Evolutionary conservation across 2,888 invertebrate genomes (phyloP), one percentile per base, ranked within the genome.

Genomic region (Tromatobia lineatoria): DNA sequence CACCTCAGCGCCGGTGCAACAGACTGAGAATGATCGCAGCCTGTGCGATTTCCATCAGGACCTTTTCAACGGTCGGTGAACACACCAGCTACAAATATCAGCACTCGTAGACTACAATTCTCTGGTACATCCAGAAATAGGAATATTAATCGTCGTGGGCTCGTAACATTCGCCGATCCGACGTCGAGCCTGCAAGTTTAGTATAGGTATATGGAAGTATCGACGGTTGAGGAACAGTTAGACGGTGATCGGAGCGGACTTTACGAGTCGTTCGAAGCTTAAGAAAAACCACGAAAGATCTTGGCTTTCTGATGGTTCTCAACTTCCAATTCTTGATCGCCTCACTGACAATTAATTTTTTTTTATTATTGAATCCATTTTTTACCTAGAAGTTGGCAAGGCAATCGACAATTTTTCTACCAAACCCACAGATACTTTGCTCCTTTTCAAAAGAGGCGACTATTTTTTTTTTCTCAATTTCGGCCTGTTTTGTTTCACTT

Each of bases 91-190:
- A 47, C 73, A 61, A 74, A 74, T 74, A 74, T 61, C 61, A 61
- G 59, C 61, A 61, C 59, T 73, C 25, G 71, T 25, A 25, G 50
- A 4, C 57, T 45, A 50, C 42, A 10, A n/a, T 3, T 57, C 38
- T 45, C 73, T 25, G n/a, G 29, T 47, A 59, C 47, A 73, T 74
- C 47, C 73, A 74, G 61, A 74, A 74, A 74, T 74, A 74, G 73
- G 61, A 61, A 34, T 74, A 74, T 74, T 61, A 61, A 74, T 61
- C 73, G 47, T 59, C n/a, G 18, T 29, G 45, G 18, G 18, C 25
- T 47, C 47, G 61, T 61, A 73, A 73, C 38, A 11, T 23, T 71
- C 42, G 57, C 10, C 54, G 71, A 42, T 71, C 20, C 57, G 8
- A 57, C 42, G 42, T 57, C 54, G 20, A 20, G 10, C 38, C 52